A percentile compares a stretch with the other conserved stretches of the same genome.
Conservation (phyloP, 2,113 vertebrate genomes). For the Vimba vimba region DNA sequence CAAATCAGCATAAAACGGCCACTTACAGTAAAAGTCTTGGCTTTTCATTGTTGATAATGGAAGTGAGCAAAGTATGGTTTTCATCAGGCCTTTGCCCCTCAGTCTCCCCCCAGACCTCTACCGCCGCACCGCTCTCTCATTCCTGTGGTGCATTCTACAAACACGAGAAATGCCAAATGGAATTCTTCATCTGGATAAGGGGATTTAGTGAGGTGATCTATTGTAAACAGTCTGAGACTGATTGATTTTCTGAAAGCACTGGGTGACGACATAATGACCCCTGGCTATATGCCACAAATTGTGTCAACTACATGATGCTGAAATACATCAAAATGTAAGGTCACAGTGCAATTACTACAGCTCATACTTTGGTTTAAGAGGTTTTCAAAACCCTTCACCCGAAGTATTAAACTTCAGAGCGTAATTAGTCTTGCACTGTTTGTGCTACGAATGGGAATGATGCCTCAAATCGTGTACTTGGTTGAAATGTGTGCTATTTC, state of each 20-base stretch:
- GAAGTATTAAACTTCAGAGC: background rate
- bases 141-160: constrained; percentile 47
- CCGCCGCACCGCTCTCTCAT: constrained; percentile 8
- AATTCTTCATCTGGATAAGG: constrained; percentile 32
- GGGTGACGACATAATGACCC: constrained; percentile 32
- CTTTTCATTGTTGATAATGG: background rate
- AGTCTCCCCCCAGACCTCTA: constrained; percentile 16
- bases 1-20: background rate
- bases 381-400: constrained; percentile 5
- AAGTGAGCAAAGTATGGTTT: background rate
- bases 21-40: constrained; percentile 11
- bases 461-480: background rate
- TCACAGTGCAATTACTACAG: constrained; percentile 7
- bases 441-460: background rate
- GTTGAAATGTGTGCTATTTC: no score
- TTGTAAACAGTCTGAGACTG: constrained; percentile 40
- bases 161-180: constrained; percentile 45
- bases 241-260: constrained; percentile 42
- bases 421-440: background rate
- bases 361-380: background rate
- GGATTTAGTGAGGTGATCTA: constrained; percentile 43
- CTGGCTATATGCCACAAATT: constrained; percentile 36
- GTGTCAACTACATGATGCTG: constrained; percentile 44
- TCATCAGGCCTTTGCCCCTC: constrained; percentile 18
- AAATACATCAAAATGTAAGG: constrained; percentile 54